phyloP scores from a whole-genome alignment of 2,888 invertebrate species.

The Drosophila peninsularis region DNA sequence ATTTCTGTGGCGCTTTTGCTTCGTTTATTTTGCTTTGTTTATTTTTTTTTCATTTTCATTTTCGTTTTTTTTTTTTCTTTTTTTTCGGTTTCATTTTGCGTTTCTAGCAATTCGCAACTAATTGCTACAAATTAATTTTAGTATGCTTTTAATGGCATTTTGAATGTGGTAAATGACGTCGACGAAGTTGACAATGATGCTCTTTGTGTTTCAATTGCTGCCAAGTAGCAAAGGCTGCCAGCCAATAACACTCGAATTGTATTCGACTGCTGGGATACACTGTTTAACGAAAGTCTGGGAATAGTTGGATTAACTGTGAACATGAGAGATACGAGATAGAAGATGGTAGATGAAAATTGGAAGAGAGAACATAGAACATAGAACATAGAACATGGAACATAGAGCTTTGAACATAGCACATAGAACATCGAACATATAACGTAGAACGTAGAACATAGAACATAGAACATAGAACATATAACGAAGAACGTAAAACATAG shows the following conservation, averaged over 20 bases:
- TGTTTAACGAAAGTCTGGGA: neutral
- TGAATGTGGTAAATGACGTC: slow-evolving; percentile 74
- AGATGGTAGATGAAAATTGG: neutral
- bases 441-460: neutral
- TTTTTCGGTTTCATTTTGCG: slow-evolving; percentile 37
- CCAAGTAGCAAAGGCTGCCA: slow-evolving; percentile 35
- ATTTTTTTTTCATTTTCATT: neutral
- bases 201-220: slow-evolving; percentile 64
- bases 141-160: slow-evolving; percentile 81
- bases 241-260: neutral
- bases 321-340: neutral
- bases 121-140: slow-evolving; percentile 81
- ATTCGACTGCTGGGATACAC: slow-evolving; percentile 8
- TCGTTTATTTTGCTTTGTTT: slow-evolving; percentile 29
- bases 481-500: neutral
- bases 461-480: neutral
- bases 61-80: neutral
- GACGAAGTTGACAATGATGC: slow-evolving; percentile 63
- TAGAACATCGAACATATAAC: neutral
- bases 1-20: slow-evolving; percentile 57
- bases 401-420: neutral
- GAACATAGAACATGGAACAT: neutral
- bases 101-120: slow-evolving; percentile 79
- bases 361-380: neutral
- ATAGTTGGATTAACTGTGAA: neutral